Evolutionary conservation across 2,888 invertebrate species (phyloP), one percentile per base, ranked within the genome.

Genomic region (Atethmia centrago): DNA sequence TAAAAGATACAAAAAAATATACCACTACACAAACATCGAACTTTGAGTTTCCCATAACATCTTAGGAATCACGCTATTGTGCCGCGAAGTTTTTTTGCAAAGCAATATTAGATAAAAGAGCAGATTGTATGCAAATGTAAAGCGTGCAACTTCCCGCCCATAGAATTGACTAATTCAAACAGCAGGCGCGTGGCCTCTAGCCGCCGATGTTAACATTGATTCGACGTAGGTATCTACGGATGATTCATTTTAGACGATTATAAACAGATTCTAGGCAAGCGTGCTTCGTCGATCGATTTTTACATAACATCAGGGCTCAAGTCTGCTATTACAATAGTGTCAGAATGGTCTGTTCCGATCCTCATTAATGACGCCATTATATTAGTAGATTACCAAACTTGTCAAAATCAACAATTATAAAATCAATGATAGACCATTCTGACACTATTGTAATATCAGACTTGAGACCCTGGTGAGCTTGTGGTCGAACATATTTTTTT

Each of bases 131-230:
- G 85, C 85, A 87, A 88, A 89, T 89, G 65, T 72, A 71, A 82
- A 84, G 67, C 87, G 86, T 89, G 89, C 80, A 76, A 63, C 49
- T 75, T 77, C 76, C 87, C 90, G 88, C 89, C 90, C 87, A 87
- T 84, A 77, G 78, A 84, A 88, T 90, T 77, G 84, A 77, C 77
- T 86, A 86, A 85, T 85, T 77, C 79, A 88, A 83, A 86, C 80
- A 85, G 83, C 80, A 85, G 83, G 84, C 85, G 84, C 85, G 84
- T 79, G 67, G 72, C 74, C 73, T 62, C 49, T 53, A 8, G 61
- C 51, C 19, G 58, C 55, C 51, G 56, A 69, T 67, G n/a, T 66
- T 80, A 83, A 77, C 63, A 74, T 63, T 71, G 74, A 76, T 74
- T 75, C 47, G 53, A 66, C 55, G 55, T 62, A 79, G 36, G 10